phyloP scores from a whole-genome alignment of 2,113 vertebrate genomes.

The Bos indicus region DNA sequence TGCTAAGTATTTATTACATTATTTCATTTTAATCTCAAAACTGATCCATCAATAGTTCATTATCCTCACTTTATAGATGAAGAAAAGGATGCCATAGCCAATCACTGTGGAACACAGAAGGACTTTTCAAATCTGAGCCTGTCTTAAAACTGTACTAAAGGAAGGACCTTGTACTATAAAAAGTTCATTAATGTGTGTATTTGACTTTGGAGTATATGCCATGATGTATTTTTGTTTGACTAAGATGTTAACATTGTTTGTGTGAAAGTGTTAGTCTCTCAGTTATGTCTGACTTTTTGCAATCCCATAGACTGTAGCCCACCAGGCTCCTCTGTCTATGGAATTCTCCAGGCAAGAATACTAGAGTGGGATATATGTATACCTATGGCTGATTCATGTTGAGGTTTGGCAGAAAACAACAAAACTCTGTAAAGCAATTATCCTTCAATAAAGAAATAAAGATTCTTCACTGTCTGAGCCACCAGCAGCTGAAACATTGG shows the following conservation, averaged over 20 bases:
- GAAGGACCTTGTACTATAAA: neutral
- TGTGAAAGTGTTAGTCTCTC: neutral
- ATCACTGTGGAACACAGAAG: neutral
- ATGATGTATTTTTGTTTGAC: neutral
- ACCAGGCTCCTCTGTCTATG: neutral
- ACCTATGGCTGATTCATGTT: neutral
- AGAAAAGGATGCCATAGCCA: neutral
- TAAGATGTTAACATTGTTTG: neutral
- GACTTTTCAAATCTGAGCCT: neutral
- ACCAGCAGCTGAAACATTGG: neutral
- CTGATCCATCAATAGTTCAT: neutral
- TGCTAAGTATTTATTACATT: neutral
- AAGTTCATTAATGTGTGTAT: neutral
- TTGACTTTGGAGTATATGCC: neutral
- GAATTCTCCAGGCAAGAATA: neutral
- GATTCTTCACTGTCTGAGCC: neutral
- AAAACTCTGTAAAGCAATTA: neutral
- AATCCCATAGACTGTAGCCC: neutral
- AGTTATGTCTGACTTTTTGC: neutral
- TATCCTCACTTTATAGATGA: neutral
- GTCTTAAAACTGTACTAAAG: neutral
- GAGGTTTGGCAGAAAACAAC: neutral
- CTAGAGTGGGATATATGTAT: neutral
- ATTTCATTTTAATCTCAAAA: slow-evolving; percentile 1
- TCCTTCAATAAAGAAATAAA: neutral